A percentile compares a stretch with the other conserved stretches of the same genome.
These are phyloP conservation scores for Gavialis gangeticus DNA, from an alignment of 2,113 vertebrate species.

Conservation along the genomic window DNA sequence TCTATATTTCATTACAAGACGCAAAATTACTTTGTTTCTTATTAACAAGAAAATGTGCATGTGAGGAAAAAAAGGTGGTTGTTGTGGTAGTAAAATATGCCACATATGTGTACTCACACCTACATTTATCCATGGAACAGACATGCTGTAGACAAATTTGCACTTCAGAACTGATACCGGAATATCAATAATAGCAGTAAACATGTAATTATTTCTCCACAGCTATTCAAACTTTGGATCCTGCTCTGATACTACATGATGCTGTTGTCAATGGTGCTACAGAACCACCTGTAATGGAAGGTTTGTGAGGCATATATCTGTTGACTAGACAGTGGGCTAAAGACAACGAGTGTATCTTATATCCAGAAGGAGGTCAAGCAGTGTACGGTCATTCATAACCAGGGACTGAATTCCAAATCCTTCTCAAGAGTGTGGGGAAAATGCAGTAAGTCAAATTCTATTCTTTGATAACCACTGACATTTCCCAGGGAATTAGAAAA, in stretches of 20 bases:
- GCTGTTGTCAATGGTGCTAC: neutral
- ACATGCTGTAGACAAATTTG: neutral
- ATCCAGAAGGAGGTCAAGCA: neutral
- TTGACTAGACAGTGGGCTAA: neutral
- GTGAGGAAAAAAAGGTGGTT: neutral
- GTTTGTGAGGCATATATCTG: neutral
- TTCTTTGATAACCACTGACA: neutral
- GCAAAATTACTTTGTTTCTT: neutral
- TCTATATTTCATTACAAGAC: neutral
- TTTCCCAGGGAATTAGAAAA: neutral
- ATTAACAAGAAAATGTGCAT: neutral
- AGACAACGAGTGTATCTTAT: neutral
- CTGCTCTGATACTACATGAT: neutral
- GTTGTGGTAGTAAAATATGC: neutral
- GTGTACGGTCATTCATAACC: neutral
- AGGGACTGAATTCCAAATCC: constrained; percentile 10
- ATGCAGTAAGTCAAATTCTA: neutral
- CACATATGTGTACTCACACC: neutral
- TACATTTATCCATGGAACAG: neutral
- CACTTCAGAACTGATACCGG: neutral
- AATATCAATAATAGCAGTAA: neutral
- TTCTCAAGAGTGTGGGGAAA: neutral
- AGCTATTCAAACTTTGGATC: neutral
- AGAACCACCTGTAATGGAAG: neutral
- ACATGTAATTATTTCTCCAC: neutral